A percentile compares a stretch with the other conserved stretches of the same genome.
Conservation (phyloP, 2,113 vertebrate species). For the Hippocampus barbouri region DNA sequence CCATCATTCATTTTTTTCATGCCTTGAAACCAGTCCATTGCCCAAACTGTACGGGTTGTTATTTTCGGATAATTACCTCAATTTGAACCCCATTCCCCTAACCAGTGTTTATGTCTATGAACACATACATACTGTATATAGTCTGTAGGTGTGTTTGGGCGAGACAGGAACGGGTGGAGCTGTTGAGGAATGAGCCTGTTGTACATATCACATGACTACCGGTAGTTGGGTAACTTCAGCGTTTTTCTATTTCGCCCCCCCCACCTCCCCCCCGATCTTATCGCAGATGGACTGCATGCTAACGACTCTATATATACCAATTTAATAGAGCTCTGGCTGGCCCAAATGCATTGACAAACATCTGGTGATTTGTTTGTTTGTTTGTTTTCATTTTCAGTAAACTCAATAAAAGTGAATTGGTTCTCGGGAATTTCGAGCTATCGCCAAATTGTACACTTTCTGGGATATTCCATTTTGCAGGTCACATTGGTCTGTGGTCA, state of each 20-base stretch:
- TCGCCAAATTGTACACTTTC: neutral
- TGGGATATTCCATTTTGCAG: neutral
- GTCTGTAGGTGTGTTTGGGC: slow-evolving; percentile 19
- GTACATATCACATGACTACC: slow-evolving; percentile 44
- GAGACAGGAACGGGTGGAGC: slow-evolving; percentile 10
- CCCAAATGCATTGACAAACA: neutral
- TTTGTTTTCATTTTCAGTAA: neutral
- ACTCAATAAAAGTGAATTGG: slow-evolving; percentile 32
- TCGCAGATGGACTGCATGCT: slow-evolving; percentile 29
- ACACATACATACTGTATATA: neutral
- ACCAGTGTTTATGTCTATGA: neutral
- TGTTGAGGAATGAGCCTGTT: slow-evolving; percentile 35
- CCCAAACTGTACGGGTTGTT: neutral
- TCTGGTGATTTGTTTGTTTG: too few species aligned
- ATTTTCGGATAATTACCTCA: neutral
- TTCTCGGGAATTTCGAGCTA: neutral
- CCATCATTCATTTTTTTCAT: neutral
- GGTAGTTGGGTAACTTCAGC: slow-evolving; percentile 28
- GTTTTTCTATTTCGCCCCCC: slow-evolving; percentile 21
- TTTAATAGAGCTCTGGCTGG: slow-evolving; percentile 45
- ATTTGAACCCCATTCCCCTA: neutral
- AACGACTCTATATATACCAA: slow-evolving; percentile 22
- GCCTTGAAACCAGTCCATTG: neutral
- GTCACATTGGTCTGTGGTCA: neutral
- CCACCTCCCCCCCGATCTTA: slow-evolving; percentile 19